Evolutionary conservation across 2,797 vertebrate genomes (phyloP).

Genomic region (Tympanoctomys barrerae): DNA sequence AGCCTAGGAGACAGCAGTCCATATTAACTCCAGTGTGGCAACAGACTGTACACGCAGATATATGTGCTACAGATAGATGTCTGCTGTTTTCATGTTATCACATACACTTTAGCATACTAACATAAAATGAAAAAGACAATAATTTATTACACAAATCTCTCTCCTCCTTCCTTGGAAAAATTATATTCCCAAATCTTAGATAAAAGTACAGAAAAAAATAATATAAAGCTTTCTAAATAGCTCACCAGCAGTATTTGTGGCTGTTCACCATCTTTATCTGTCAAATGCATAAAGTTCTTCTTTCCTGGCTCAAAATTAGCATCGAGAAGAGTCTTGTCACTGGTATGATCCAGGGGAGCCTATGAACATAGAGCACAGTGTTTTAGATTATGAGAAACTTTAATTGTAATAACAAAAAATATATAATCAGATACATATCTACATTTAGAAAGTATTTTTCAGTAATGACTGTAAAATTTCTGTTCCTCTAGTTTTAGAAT

Average conservation of each 20-base stretch:
- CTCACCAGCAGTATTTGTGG: slow-evolving; percentile 94
- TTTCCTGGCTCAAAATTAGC: slow-evolving; percentile 97
- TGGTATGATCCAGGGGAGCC: slow-evolving; percentile 94
- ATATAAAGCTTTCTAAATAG: slow-evolving; percentile 64
- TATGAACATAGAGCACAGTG: slow-evolving; percentile 80
- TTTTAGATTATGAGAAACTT: slow-evolving; percentile 45
- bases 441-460: slow-evolving; percentile 34
- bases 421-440: neutral
- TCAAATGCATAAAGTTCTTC: slow-evolving; percentile 97
- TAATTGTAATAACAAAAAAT: slow-evolving; percentile 51
- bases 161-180: slow-evolving; percentile 56
- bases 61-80: neutral
- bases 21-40: neutral
- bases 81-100: neutral
- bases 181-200: neutral
- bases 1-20: neutral
- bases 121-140: slow-evolving; percentile 34
- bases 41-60: neutral
- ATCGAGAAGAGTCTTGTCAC: slow-evolving; percentile 95
- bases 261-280: slow-evolving; percentile 98
- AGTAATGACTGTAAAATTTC: slow-evolving; percentile 52
- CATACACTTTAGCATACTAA: neutral
- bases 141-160: slow-evolving; percentile 11
- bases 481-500: slow-evolving; percentile 33
- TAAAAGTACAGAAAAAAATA: neutral